These are phyloP conservation scores for Oncorhynchus masou DNA, from an alignment of 2,113 vertebrate genomes.

Conservation along the genomic window DNA sequence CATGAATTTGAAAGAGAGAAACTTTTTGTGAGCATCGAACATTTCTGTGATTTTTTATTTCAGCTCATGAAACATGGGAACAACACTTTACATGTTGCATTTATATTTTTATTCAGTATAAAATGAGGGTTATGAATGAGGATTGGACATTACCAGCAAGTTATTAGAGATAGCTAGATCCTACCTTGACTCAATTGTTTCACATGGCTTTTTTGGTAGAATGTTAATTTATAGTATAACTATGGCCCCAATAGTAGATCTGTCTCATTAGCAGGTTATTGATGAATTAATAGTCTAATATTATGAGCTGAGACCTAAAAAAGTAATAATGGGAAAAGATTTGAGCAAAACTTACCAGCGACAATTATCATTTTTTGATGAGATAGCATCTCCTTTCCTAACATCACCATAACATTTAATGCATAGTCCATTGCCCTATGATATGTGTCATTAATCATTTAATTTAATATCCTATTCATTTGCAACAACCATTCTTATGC, in stretches of 20 bases:
- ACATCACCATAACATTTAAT: too few relatives aligned
- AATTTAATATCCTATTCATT: too few relatives aligned
- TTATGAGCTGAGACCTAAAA: neutral
- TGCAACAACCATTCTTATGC: too few relatives aligned
- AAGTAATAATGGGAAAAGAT: conserved; percentile 12
- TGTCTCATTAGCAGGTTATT: conserved; percentile 38
- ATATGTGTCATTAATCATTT: too few relatives aligned
- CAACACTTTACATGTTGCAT: too few relatives aligned
- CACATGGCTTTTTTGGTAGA: conserved; percentile 2
- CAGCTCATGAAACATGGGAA: too few relatives aligned
- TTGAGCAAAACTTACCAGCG: conserved; percentile 1
- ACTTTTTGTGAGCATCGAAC: too few relatives aligned
- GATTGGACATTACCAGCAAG: neutral
- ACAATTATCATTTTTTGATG: too few relatives aligned
- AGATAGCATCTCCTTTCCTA: too few relatives aligned
- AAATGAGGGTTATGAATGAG: conserved; percentile 12
- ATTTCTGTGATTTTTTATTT: too few relatives aligned
- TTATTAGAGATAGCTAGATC: conserved; percentile 13
- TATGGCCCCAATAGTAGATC: conserved; percentile 30
- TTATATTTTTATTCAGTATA: conserved; percentile 11
- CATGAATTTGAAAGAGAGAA: too few relatives aligned
- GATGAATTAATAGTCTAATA: conserved; percentile 33
- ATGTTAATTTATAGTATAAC: conserved; percentile 28
- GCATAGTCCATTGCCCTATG: too few relatives aligned
- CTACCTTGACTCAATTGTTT: conserved; percentile 24